phyloP scores from a whole-genome alignment of 1,140 invertebrate genomes.

The Nylanderia fulva region DNA sequence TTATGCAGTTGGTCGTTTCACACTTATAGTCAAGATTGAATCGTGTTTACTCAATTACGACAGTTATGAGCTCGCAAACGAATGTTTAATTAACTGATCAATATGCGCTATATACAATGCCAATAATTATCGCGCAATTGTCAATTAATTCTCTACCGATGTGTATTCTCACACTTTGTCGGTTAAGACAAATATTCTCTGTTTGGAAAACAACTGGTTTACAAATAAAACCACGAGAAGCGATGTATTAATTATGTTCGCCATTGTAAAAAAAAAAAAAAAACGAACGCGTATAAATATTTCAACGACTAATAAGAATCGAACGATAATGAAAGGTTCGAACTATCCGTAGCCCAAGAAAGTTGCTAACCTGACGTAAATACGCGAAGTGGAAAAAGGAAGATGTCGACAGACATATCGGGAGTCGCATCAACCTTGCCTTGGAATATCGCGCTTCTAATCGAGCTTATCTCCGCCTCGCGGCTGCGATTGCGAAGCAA shows the following conservation, averaged over 20 bases:
- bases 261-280: conserved; percentile 13
- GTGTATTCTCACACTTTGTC: background rate
- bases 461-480: conserved; percentile 45
- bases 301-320: conserved; percentile 24
- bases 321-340: conserved; percentile 25
- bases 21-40: background rate
- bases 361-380: background rate
- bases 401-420: background rate
- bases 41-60: conserved; percentile 10
- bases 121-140: conserved; percentile 32
- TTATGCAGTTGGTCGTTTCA: background rate
- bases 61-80: conserved; percentile 21
- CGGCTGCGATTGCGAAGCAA: background rate
- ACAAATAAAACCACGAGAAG: conserved; percentile 15
- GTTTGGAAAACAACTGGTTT: background rate
- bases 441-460: conserved; percentile 54
- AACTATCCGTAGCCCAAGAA: conserved; percentile 14
- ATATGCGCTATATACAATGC: conserved; percentile 1
- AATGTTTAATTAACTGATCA: conserved; percentile 31
- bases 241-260: conserved; percentile 19
- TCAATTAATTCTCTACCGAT: background rate
- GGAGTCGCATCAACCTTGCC: conserved; percentile 34
- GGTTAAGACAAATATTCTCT: background rate
- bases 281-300: conserved; percentile 24
- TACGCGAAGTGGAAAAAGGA: conserved; percentile 15